Conservation (phyloP, 2,113 vertebrate species). For the Gasterosteus aculeatus region DNA sequence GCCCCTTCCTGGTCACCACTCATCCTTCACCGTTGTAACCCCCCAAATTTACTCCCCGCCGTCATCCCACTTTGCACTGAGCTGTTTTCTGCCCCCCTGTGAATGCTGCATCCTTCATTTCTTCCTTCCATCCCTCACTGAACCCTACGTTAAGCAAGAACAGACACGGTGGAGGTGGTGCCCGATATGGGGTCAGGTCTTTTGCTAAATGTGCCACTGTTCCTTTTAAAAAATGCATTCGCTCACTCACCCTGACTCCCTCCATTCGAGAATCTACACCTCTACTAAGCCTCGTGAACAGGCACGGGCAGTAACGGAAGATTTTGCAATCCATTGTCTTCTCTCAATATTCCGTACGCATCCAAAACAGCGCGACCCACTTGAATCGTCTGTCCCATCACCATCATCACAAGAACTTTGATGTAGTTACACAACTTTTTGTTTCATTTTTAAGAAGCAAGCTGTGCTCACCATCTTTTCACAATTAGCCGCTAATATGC, state of each 20-base stretch:
- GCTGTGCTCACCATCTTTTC: slow-evolving; percentile 37
- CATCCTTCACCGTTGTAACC: slow-evolving; percentile 2
- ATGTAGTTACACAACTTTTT: slow-evolving; percentile 32
- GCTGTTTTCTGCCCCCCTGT: slow-evolving; percentile 31
- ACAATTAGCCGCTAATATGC: slow-evolving; percentile 48
- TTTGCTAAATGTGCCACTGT: slow-evolving; percentile 8
- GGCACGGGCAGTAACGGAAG: slow-evolving; percentile 3
- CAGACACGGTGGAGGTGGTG: slow-evolving; percentile 14
- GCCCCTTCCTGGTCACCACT: slow-evolving; percentile 19
- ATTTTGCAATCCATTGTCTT: slow-evolving; percentile 8
- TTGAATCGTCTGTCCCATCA: slow-evolving; percentile 37
- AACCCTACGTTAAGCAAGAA: slow-evolving; percentile 9
- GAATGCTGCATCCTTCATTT: slow-evolving; percentile 28
- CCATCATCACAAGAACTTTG: slow-evolving; percentile 24
- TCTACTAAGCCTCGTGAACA: background rate
- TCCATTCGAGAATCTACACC: background rate
- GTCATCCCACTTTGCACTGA: slow-evolving; percentile 29
- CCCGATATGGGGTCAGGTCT: slow-evolving; percentile 9
- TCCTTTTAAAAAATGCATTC: slow-evolving; percentile 21
- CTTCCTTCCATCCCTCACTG: background rate
- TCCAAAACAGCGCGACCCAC: slow-evolving; percentile 28
- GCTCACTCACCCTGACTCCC: slow-evolving; percentile 2
- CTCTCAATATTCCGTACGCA: slow-evolving; percentile 2
- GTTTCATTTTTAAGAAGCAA: slow-evolving; percentile 59
- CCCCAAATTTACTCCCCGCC: background rate